Base-by-base conservation (phyloP, 2,113 vertebrate species). In the Strix aluco region DNA sequence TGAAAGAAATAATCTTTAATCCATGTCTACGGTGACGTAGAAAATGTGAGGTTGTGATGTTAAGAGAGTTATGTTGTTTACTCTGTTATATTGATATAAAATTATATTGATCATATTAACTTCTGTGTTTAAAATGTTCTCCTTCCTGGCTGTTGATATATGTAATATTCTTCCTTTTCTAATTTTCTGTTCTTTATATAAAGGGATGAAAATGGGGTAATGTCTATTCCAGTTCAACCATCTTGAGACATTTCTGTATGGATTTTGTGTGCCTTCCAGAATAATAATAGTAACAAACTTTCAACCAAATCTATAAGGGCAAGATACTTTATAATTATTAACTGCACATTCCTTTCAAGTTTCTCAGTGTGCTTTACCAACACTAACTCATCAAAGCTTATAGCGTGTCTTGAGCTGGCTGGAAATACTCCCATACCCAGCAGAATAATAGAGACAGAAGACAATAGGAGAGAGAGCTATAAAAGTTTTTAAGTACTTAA, bases 1-100 rank as follows among this genome's bases (percentile, higher is more conserved):
- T 89, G 80, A 91, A 91, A 89, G 51, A 72, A 94, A 49, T 75
- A 54, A 79, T 72, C 77, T 81, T 92, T 63, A 78, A 79, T 85
- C 62, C 20, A 27, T 70, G 23, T 91, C 78, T 79, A 3, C 0
- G 0, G 54, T 77, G 83, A 59, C 2, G 2, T 8, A 62, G 77
- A 73, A 89, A 77, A 83, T 58, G 40, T 29, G 61, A 94, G 70
- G 30, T 44, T 71, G 77, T 44, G 84, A 54, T 74, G 23, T 63
- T 89, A 51, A 18, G 46, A 71, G 86, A 89, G 47, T 63, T 71
- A 58, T 29, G n/a, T 47, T 73, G 58, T 63, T 95, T 86, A 78
- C 27, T 84, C 18, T 46, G 18, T 67, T 86, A 36, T 44, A 66
- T 15, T 72, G 65, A 84, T 85, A 79, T 5, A n/a, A 81, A 81